phyloP scores from a whole-genome alignment of 2,797 vertebrate genomes.

The Megaceryle alcyon region DNA sequence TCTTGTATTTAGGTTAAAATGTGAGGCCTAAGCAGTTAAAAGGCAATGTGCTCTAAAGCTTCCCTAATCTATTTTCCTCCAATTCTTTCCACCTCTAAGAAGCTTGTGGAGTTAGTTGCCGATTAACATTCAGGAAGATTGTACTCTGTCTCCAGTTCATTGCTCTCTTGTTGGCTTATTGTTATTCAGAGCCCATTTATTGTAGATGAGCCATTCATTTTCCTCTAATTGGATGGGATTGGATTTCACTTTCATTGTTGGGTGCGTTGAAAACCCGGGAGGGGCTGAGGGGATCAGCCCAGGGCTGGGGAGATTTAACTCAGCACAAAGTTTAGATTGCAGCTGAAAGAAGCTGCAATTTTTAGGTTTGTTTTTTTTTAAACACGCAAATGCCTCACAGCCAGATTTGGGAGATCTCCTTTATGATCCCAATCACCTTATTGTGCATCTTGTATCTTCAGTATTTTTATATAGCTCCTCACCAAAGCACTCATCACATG shows the following conservation, averaged over 20 bases:
- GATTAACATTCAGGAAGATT: slow-evolving; percentile 72
- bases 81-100: slow-evolving; percentile 71
- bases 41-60: slow-evolving; percentile 56
- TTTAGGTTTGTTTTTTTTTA: neutral
- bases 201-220: slow-evolving; percentile 71
- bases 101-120: slow-evolving; percentile 72
- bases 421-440: neutral
- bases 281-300: slow-evolving; percentile 46
- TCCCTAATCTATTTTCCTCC: slow-evolving; percentile 69
- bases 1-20: slow-evolving; percentile 62
- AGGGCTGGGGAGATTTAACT: slow-evolving; percentile 48
- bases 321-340: slow-evolving; percentile 47
- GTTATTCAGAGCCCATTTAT: slow-evolving; percentile 74
- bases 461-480: neutral
- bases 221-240: slow-evolving; percentile 73
- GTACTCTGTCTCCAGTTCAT: slow-evolving; percentile 68
- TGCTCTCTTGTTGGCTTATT: slow-evolving; percentile 75
- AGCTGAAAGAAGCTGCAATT: neutral
- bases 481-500: neutral
- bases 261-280: slow-evolving; percentile 57
- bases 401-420: neutral
- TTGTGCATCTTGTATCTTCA: neutral
- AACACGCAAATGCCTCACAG: neutral
- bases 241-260: slow-evolving; percentile 75
- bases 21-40: slow-evolving; percentile 58